Evolutionary conservation across 2,888 invertebrate genomes (phyloP).

Genomic region (Catocala nupta): DNA sequence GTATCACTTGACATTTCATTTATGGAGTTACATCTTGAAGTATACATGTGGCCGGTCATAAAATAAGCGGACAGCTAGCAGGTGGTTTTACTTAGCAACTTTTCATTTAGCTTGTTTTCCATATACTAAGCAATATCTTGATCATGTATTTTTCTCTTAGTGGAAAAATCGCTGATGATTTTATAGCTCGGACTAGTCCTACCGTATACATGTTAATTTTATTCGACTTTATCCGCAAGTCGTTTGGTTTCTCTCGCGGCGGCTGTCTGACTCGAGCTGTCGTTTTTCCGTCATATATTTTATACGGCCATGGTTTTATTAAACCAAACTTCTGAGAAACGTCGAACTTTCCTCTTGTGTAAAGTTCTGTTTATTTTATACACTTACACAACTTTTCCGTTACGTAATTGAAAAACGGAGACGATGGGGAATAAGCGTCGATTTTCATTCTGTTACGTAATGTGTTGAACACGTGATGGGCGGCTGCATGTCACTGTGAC

Average conservation of each 20-base stretch:
- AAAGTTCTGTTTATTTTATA: conserved; percentile 52
- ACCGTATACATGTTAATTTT: conserved; percentile 28
- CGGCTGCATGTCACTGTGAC: conserved; percentile 40
- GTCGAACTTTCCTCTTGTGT: conserved; percentile 62
- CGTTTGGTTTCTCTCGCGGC: conserved; percentile 46
- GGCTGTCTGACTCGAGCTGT: conserved; percentile 57
- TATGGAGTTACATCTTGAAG: conserved; percentile 45
- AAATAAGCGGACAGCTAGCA: conserved; percentile 3
- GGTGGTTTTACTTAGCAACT: conserved; percentile 2
- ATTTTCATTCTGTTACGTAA: conserved; percentile 67
- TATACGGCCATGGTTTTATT: conserved; percentile 58
- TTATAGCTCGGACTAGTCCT: conserved; percentile 2
- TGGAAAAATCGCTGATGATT: conserved; percentile 4
- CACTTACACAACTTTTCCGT: conserved; percentile 65
- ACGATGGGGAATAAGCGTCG: conserved; percentile 56
- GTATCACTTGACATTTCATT: conserved; percentile 61
- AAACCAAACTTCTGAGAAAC: conserved; percentile 61
- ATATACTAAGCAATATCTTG: conserved; percentile 10
- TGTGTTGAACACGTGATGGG: conserved; percentile 40
- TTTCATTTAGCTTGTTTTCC: conserved; percentile 1
- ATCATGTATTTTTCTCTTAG: not conserved
- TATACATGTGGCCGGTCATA: conserved; percentile 7
- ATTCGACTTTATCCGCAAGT: conserved; percentile 30
- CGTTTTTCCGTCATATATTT: conserved; percentile 55
- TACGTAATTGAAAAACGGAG: conserved; percentile 58